Percentiles rank a stretch among this genome's conserved stretches.
phyloP scores from a whole-genome alignment of 2,888 invertebrate species.

The Taphrorychus bicolor region DNA sequence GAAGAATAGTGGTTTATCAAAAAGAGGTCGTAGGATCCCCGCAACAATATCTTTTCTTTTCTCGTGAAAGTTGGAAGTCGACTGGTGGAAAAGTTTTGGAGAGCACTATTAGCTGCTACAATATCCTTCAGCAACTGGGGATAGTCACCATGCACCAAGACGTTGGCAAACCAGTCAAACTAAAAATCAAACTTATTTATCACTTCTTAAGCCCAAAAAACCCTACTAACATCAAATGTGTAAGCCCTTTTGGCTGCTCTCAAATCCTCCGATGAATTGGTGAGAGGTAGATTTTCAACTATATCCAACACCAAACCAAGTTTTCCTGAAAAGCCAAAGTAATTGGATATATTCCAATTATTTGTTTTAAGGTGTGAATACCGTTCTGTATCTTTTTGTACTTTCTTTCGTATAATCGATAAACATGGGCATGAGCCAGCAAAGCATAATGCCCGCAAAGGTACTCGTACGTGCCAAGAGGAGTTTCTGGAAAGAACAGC shows the following conservation, averaged over 20 bases:
- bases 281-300: slow-evolving; percentile 68
- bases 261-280: slow-evolving; percentile 63
- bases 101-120: slow-evolving; percentile 63
- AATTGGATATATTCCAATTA: not conserved
- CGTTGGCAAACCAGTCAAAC: slow-evolving; percentile 46
- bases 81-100: slow-evolving; percentile 64
- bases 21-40: slow-evolving; percentile 61
- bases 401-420: slow-evolving; percentile 64
- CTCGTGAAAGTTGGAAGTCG: slow-evolving; percentile 65
- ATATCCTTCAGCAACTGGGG: slow-evolving; percentile 64
- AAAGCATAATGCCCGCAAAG: slow-evolving; percentile 68
- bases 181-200: slow-evolving; percentile 11
- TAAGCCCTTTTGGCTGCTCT: slow-evolving; percentile 67
- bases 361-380: slow-evolving; percentile 6
- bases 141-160: slow-evolving; percentile 66
- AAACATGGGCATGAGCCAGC: slow-evolving; percentile 70
- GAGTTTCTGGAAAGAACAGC: slow-evolving; percentile 9
- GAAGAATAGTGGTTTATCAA: slow-evolving; percentile 40
- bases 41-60: slow-evolving; percentile 58
- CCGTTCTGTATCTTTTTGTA: slow-evolving; percentile 55
- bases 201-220: not conserved
- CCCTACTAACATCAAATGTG: slow-evolving; percentile 62
- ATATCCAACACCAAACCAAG: slow-evolving; percentile 64
- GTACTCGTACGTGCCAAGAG: slow-evolving; percentile 17
- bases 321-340: slow-evolving; percentile 11